phyloP scores from a whole-genome alignment of 2,113 vertebrate species.

The Chamaea fasciata region DNA sequence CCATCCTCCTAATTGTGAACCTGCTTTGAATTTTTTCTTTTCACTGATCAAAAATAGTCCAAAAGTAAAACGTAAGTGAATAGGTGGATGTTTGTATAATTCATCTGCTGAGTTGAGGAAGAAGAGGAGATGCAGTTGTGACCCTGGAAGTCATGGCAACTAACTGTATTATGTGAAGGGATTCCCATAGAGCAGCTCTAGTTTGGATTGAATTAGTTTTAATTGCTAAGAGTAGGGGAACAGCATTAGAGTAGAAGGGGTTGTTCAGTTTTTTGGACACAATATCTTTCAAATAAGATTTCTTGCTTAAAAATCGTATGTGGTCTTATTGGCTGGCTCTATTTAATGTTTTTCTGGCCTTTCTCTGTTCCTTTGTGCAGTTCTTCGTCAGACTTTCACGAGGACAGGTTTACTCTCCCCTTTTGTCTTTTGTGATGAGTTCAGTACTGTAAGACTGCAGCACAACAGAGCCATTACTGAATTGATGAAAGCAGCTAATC shows the following conservation, averaged over 20 bases:
- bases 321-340: background rate
- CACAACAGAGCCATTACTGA: constrained; percentile 91
- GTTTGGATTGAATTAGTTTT: background rate
- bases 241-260: background rate
- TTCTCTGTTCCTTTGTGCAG: constrained; percentile 61
- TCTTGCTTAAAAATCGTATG: background rate
- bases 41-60: background rate
- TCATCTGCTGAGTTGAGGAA: background rate
- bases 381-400: constrained; percentile 88
- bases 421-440: constrained; percentile 90
- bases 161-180: background rate
- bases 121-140: background rate
- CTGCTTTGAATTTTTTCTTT: background rate
- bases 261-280: background rate
- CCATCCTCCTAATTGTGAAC: background rate
- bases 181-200: background rate
- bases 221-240: background rate
- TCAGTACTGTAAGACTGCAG: constrained; percentile 90
- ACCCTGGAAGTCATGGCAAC: background rate
- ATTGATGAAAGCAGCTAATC: constrained; percentile 80
- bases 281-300: background rate
- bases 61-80: background rate
- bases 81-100: background rate
- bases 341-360: background rate
- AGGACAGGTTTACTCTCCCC: constrained; percentile 89